phyloP scores from a whole-genome alignment of 2,888 invertebrate genomes.

The Helobdella robusta region DNA sequence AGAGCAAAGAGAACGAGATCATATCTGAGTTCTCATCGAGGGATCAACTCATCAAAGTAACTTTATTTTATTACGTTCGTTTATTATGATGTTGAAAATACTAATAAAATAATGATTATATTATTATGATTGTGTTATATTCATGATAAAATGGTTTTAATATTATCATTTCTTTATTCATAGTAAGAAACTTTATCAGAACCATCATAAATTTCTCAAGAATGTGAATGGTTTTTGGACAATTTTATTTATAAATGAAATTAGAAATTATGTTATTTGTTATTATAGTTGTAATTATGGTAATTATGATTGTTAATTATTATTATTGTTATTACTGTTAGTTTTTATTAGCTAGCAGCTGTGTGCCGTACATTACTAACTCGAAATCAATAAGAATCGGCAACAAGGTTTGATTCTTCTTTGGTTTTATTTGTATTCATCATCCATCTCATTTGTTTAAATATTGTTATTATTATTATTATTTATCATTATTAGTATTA shows the following conservation, averaged over 20 bases:
- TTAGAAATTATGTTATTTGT: too few relatives aligned
- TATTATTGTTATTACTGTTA: too few relatives aligned
- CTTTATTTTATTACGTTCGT: not conserved
- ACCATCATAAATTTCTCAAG: too few relatives aligned
- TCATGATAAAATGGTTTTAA: not conserved
- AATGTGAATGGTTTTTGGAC: too few relatives aligned
- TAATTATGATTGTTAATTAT: too few relatives aligned
- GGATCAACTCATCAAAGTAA: not conserved
- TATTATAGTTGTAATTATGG: too few relatives aligned
- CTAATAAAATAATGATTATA: not conserved
- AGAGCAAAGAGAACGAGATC: conserved; percentile 5
- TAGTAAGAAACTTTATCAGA: too few relatives aligned
- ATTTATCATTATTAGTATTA: too few relatives aligned
- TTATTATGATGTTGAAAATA: not conserved
- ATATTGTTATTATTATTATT: not conserved
- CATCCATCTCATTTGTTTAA: too few relatives aligned
- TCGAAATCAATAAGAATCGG: conserved; percentile 11
- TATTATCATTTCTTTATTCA: not conserved
- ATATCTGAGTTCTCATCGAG: conserved; percentile 1
- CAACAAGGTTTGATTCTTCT: conserved; percentile 10
- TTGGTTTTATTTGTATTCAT: too few relatives aligned
- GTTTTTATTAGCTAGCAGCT: conserved; percentile 14
- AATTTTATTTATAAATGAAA: too few relatives aligned
- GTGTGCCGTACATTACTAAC: not conserved
- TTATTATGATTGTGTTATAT: not conserved